Evolutionary conservation across 2,888 invertebrate genomes (phyloP), one percentile per base, ranked within the genome.

Genomic region (Synanthedon tipuliformis): DNA sequence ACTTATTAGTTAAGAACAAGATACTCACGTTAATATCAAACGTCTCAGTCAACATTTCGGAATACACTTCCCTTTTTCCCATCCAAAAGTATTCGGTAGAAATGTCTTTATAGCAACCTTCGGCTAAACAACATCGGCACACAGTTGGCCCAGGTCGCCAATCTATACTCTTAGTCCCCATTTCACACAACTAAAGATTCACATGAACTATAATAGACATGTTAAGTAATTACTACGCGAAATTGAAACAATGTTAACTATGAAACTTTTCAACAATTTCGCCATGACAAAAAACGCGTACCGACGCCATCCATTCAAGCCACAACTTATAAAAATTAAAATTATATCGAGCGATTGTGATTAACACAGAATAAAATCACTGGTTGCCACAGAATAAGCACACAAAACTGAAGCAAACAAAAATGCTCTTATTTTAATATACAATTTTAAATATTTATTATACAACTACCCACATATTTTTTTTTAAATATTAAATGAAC

Each of bases 61-160:
- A 69, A 59, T 87, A 87, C 40, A 86, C 83, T 69, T 87, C 86
- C 48, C 81, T 70, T 58, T 83, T 84, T 55, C 86, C 86, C 86
- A 87, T 87, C 86, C 86, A 87, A 59, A 86, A 85, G 71, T 87
- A 87, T 73, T 86, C 85, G 12, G 86, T 85, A 41, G 86, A 83
- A 68, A 87, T 85, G 61, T 87, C 86, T 63, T 87, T 87, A 59
- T 87, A 86, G 56, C 86, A 86, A 2, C 86, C 86, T 57, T 87
- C 86, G 0, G 79, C 59, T 3, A 86, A 67, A 63, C 86, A 86
- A 73, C 86, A 86, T 4, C 86, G 78, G 61, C 86, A 86, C 52
- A 87, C 86, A 41, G 53, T 56, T n/a, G 55, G 54, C 27, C 56
- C 84, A 62, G 86, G 82, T 62, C 80, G 71, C 86, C 86, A 86